Evolutionary conservation across 1,140 invertebrate species (phyloP), one percentile per base, ranked within the genome.

Genomic region (Drosophila sp.): DNA sequence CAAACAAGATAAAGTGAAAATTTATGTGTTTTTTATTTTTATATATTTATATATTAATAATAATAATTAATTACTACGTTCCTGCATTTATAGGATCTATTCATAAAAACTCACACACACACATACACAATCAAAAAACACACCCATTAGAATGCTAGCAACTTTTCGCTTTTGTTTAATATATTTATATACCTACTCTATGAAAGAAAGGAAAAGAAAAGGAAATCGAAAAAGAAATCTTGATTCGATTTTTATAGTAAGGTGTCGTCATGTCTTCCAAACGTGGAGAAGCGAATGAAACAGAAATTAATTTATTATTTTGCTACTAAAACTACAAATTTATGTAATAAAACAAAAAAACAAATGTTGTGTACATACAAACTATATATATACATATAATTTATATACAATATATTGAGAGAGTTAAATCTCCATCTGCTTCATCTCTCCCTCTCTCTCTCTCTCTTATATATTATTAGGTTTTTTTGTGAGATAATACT

Each of bases 281-380:
- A 44, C n/a, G 41, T 33, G 57, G 41, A 47, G 38, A 38, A 57
- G 11, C 44, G 35, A 38, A 38, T 38, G 38, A 33, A 25, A 66
- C 44, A 47, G 35, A 66, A 56, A 66, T 71, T 71, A 71, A 71
- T 66, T 71, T 71, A 71, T 71, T 38, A 38, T 38, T 38, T 50
- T 64, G 63, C 57, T 71, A 64, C 69, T 71, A 66, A 17, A 17
- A 17, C 17, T 17, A 17, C 17, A 17, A 71, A 66, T 55, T 69
- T 66, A 71, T 71, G 63, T 71, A 71, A 44, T 67, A 67, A 54
- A 50, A 41, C 3, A 41, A 47, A 47, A 23, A 2, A n/a, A 55
- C 35, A 27, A 55, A 55, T 40, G 35, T 72, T 72, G 58, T 71
- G 64, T 72, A 72, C 32, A 72, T 72, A 72, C 30, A 38, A 32